phyloP scores from a whole-genome alignment of 2,888 invertebrate genomes.

The Caenorhabditis wallacei region DNA sequence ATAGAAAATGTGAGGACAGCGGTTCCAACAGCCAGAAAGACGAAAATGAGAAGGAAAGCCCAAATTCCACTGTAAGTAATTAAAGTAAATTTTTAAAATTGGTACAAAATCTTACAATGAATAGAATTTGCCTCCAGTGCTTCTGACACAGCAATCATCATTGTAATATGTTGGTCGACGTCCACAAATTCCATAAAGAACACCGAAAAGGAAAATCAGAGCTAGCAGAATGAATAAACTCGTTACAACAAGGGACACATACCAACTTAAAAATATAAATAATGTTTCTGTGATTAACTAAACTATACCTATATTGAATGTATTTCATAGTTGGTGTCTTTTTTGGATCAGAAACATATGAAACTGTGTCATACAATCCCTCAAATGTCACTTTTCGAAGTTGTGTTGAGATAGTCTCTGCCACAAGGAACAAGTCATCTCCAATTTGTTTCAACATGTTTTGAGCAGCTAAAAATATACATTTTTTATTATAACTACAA shows the following conservation, averaged over 20 bases:
- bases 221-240: conserved; percentile 84
- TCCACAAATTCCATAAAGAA: conserved; percentile 85
- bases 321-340: conserved; percentile 69
- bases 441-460: conserved; percentile 75
- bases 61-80: conserved; percentile 77
- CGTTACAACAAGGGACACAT: conserved; percentile 83
- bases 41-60: conserved; percentile 75
- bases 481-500: too few species aligned
- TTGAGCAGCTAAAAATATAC: conserved; percentile 74
- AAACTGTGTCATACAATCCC: conserved; percentile 74
- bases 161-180: conserved; percentile 84
- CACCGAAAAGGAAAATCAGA: conserved; percentile 84
- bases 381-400: conserved; percentile 79
- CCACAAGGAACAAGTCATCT: conserved; percentile 78
- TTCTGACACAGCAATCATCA: conserved; percentile 84
- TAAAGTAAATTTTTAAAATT: not conserved
- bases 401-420: conserved; percentile 77
- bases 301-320: conserved; percentile 73
- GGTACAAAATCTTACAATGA: conserved; percentile 82
- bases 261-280: conserved; percentile 83
- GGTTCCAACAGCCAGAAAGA: conserved; percentile 74
- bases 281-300: not conserved
- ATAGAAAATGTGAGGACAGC: conserved; percentile 76
- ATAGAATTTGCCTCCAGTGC: conserved; percentile 84
- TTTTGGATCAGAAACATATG: conserved; percentile 72